These are phyloP conservation scores for Scrobipalpa costella DNA, from an alignment of 2,888 invertebrate species.

Conservation along the genomic window DNA sequence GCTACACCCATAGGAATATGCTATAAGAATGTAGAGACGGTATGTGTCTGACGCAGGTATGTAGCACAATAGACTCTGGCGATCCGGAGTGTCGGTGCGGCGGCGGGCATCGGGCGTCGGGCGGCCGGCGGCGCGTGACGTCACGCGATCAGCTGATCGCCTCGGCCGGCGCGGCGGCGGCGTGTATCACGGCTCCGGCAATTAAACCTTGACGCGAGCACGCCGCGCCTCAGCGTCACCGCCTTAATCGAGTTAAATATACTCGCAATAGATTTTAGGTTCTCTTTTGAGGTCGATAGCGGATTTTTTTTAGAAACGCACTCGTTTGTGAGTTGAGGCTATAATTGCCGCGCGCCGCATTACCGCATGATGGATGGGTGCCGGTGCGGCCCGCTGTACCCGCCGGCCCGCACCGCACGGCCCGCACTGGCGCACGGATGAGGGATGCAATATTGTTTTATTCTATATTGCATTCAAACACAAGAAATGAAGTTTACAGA, in stretches of 20 bases:
- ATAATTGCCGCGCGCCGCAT: constrained; percentile 5
- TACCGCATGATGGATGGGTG: constrained; percentile 22
- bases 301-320: constrained; percentile 1
- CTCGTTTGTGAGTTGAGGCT: background rate
- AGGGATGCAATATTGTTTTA: constrained; percentile 1
- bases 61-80: background rate
- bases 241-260: constrained; percentile 21
- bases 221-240: constrained; percentile 16
- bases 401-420: background rate
- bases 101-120: background rate
- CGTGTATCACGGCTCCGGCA: constrained; percentile 3
- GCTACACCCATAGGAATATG: background rate
- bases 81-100: background rate
- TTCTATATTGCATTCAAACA: no score
- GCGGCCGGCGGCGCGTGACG: background rate
- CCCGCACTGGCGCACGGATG: background rate
- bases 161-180: background rate
- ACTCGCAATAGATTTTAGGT: background rate
- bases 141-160: constrained; percentile 24
- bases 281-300: background rate
- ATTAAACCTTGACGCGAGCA: constrained; percentile 15
- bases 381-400: background rate
- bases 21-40: no score
- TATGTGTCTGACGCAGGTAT: no score
- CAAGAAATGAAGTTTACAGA: no score